Conservation (phyloP, 2,797 vertebrate species). For the Cynopterus sphinx region DNA sequence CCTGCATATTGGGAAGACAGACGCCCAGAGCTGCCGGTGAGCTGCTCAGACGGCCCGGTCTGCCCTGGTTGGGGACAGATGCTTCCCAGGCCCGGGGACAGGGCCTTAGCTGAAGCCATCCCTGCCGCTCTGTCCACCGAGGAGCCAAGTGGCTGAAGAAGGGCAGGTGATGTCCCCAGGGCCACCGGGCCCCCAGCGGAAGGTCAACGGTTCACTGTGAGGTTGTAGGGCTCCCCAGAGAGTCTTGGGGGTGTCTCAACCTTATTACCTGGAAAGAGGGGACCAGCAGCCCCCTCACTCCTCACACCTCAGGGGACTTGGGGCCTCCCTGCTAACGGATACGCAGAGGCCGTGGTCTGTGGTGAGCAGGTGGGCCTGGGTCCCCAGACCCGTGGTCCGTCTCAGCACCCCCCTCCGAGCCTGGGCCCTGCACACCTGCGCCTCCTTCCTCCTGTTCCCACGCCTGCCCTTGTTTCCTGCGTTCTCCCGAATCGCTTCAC, state of each 20-base stretch:
- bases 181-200: background rate
- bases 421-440: background rate
- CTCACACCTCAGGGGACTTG: background rate
- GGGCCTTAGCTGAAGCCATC: background rate
- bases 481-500: background rate
- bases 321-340: background rate
- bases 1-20: background rate
- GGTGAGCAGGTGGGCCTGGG: background rate
- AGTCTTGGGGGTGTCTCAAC: background rate
- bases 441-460: background rate
- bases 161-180: background rate
- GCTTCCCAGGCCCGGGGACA: no score
- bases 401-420: background rate
- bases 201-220: background rate
- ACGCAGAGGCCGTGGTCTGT: accelerated
- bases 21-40: background rate
- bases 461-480: background rate
- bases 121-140: background rate
- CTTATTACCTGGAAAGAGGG: background rate
- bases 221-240: background rate
- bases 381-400: background rate
- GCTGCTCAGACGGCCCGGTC: no score
- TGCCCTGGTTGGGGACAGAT: background rate
- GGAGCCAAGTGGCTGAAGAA: background rate
- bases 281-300: background rate